Base-by-base conservation (phyloP, 1,140 invertebrate genomes). In the Nasonia vitripennis region DNA sequence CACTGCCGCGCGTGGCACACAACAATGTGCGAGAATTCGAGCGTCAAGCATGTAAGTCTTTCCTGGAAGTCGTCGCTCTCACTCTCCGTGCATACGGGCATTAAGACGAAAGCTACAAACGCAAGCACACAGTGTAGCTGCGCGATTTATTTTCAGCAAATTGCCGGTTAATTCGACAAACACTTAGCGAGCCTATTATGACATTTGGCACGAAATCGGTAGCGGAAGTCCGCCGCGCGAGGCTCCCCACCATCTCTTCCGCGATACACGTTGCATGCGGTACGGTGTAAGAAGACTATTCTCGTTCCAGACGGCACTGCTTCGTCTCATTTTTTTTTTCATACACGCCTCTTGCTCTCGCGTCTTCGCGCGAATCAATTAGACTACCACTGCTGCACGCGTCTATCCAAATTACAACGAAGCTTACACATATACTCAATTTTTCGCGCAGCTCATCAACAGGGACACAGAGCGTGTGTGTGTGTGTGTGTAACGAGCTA, bases 71-170 rank as follows among this genome's bases (percentile, higher is more conserved):
- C 14, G 51, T 55, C 10, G 41, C 12, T 55, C 20, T 27, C 27
- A 2, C 27, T 62, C 4, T 17, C 5, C 17, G 6, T 6, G 17
- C 55, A 62, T 20, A 2, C 17, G 55, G 4, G 55, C 55, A n/a
- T 20, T 17, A 20, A n/a, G 20, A n/a, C 17, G 20, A 62, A 62
- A 62, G 20, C 55, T 62, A 62, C 55, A 6, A 37, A 37, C 34
- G 34, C 34, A 37, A 37, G 34, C 55, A 45, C 41, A 45, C 70
- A 23, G 11, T 10, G 75, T 23, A 31, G 23, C 12, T 11, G 20
- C 55, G 41, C 78, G 78, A 80, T 70, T 80, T 80, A 80, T 80
- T 80, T 80, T 68, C 62, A 80, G 78, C 62, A 80, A 80, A 80
- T 80, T 80, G 67, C 62, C 37, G 17, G 3, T 45, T 80, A 80